Conservation (phyloP, 1,140 invertebrate genomes). For the Diabrotica virgifera region DNA sequence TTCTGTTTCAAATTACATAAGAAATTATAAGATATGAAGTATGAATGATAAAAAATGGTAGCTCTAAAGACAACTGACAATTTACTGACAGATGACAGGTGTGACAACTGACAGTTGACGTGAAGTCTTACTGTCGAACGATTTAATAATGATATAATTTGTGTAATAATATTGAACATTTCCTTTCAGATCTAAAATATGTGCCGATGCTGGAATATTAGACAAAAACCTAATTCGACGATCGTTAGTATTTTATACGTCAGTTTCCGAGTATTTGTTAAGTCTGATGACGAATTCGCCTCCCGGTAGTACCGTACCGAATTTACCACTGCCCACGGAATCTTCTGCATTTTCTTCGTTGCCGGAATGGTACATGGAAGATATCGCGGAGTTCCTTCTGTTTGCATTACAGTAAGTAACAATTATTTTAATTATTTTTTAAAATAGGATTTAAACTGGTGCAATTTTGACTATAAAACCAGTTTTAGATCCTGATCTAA, state of each 20-base stretch:
- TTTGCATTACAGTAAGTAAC: conserved; percentile 87
- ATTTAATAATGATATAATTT: not conserved
- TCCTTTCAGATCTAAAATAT: conserved; percentile 70
- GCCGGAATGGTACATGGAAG: conserved; percentile 96
- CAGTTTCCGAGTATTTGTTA: conserved; percentile 76
- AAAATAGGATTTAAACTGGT: too few relatives aligned
- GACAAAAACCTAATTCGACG: conserved; percentile 77
- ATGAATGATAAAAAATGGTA: too few relatives aligned
- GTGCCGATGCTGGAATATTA: conserved; percentile 82
- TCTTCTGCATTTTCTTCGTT: conserved; percentile 79
- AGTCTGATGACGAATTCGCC: conserved; percentile 57
- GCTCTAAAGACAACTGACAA: too few relatives aligned
- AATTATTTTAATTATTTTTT: conserved; percentile 3
- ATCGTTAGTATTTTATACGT: conserved; percentile 82
- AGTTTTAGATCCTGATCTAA: too few relatives aligned
- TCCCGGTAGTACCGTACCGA: conserved; percentile 40
- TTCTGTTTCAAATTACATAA: too few relatives aligned
- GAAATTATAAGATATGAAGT: too few relatives aligned
- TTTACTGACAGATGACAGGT: too few relatives aligned
- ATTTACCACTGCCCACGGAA: conserved; percentile 57
- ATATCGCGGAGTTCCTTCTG: conserved; percentile 91
- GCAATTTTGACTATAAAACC: too few relatives aligned
- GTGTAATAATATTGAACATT: conserved; percentile 1
- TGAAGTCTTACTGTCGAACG: too few relatives aligned
- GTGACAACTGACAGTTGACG: too few relatives aligned